Evolutionary conservation across 2,888 invertebrate species (phyloP).

Genomic region (Cynaeus angustus): DNA sequence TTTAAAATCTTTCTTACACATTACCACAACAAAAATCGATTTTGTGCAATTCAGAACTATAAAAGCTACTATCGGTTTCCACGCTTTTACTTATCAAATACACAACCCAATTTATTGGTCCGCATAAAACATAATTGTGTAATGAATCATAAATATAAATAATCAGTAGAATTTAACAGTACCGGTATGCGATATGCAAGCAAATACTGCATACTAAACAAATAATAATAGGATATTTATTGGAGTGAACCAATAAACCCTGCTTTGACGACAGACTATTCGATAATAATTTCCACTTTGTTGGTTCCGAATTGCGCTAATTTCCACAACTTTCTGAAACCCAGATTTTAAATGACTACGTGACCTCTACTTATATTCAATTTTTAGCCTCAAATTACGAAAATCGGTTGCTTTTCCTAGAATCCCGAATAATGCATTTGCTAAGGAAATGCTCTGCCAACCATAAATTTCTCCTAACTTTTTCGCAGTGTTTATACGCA

Average conservation of each 20-base stretch:
- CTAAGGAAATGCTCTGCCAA: constrained; percentile 20
- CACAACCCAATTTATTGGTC: not conserved
- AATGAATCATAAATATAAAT: constrained; percentile 8
- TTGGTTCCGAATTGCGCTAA: not conserved
- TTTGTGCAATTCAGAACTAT: not conserved
- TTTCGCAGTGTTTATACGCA: constrained; percentile 37
- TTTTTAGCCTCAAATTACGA: too few species aligned
- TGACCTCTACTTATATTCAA: too few species aligned
- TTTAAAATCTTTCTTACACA: too few species aligned
- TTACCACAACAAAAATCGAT: too few species aligned
- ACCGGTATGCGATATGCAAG: not conserved
- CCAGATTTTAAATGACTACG: too few species aligned
- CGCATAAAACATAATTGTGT: constrained; percentile 7
- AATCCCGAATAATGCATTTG: constrained; percentile 22
- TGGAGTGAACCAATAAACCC: not conserved
- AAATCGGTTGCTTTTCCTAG: not conserved
- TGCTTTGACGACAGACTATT: constrained; percentile 3
- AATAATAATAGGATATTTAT: constrained; percentile 2
- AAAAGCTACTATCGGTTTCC: not conserved
- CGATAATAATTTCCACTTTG: not conserved
- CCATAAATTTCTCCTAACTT: constrained; percentile 31
- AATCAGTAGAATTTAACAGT: constrained; percentile 1
- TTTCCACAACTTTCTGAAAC: too few species aligned
- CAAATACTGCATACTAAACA: not conserved
- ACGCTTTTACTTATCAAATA: constrained; percentile 1